Percentiles rank a stretch among this genome's conserved stretches.
Conservation (phyloP, 2,888 invertebrate genomes). For the Caenorhabditis wallacei region DNA sequence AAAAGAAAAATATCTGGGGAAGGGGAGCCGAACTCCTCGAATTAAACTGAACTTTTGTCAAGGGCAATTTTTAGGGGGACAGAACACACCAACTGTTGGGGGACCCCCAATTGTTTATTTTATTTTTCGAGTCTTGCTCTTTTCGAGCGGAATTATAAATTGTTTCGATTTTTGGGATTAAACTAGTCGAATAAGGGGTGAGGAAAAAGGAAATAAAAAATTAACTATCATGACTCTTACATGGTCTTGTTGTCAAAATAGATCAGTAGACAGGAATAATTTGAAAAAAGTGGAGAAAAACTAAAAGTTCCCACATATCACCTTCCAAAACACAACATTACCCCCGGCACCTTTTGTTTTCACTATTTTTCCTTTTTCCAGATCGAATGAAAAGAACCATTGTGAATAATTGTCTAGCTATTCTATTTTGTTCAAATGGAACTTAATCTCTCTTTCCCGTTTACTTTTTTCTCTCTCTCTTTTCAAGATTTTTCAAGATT, state of each 20-base stretch:
- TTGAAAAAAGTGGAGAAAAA: neutral
- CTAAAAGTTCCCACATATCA: neutral
- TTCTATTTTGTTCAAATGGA: conserved; percentile 5
- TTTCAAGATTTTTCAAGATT: conserved; percentile 16
- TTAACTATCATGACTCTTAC: too few species aligned
- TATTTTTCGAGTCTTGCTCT: conserved; percentile 9
- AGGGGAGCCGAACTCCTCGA: neutral
- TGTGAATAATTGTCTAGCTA: neutral
- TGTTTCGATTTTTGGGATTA: neutral
- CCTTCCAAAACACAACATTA: neutral
- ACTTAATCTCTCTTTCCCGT: conserved; percentile 31
- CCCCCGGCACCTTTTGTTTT: neutral
- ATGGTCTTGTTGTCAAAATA: neutral
- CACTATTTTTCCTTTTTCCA: neutral
- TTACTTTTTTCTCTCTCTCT: neutral
- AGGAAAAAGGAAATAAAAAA: too few species aligned
- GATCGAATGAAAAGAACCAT: neutral
- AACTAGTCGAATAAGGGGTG: too few species aligned
- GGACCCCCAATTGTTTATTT: conserved; percentile 20
- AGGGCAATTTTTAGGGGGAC: neutral
- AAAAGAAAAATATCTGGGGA: neutral
- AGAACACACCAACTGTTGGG: conserved; percentile 27
- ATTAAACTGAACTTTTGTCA: conserved; percentile 24
- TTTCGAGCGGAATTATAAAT: conserved; percentile 1
- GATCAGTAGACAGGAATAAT: neutral